Conservation (phyloP, 2,888 invertebrate genomes). For the Mamestra brassicae region DNA sequence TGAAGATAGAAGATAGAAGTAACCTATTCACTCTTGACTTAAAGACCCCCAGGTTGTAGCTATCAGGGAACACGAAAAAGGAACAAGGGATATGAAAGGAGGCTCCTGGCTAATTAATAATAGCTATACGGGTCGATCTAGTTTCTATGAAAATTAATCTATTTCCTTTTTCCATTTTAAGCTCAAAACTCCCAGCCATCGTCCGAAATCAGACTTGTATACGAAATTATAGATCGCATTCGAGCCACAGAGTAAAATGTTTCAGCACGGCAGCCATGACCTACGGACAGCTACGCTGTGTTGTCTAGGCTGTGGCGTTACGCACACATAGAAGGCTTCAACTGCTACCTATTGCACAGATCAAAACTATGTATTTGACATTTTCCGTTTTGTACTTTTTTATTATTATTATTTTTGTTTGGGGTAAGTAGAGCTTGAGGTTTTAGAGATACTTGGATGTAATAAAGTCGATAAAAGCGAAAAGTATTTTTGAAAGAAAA, state of each 20-base stretch:
- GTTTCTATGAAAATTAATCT: too few species aligned
- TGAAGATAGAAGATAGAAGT: too few species aligned
- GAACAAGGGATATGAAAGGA: too few species aligned
- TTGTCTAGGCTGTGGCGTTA: slow-evolving; percentile 53
- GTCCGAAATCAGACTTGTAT: slow-evolving; percentile 3
- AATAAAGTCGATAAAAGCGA: too few species aligned
- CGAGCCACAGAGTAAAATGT: slow-evolving; percentile 27
- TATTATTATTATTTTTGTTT: background rate
- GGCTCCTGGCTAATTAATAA: too few species aligned
- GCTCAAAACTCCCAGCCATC: background rate
- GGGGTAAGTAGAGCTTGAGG: background rate
- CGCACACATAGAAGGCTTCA: slow-evolving; percentile 38
- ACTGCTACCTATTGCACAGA: slow-evolving; percentile 10
- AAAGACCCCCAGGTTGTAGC: too few species aligned
- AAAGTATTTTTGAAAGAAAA: too few species aligned
- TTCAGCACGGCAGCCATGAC: slow-evolving; percentile 53
- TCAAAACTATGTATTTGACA: slow-evolving; percentile 53
- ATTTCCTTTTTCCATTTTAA: background rate
- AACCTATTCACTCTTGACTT: too few species aligned
- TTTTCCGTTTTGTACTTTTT: slow-evolving; percentile 24
- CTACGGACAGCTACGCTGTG: slow-evolving; percentile 20
- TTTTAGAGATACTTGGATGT: background rate
- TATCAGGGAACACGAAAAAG: too few species aligned
- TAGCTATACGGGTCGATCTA: too few species aligned
- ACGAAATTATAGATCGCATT: slow-evolving; percentile 34